Evolutionary conservation across 1,140 invertebrate genomes (phyloP).

Genomic region (Elysia chlorotica): DNA sequence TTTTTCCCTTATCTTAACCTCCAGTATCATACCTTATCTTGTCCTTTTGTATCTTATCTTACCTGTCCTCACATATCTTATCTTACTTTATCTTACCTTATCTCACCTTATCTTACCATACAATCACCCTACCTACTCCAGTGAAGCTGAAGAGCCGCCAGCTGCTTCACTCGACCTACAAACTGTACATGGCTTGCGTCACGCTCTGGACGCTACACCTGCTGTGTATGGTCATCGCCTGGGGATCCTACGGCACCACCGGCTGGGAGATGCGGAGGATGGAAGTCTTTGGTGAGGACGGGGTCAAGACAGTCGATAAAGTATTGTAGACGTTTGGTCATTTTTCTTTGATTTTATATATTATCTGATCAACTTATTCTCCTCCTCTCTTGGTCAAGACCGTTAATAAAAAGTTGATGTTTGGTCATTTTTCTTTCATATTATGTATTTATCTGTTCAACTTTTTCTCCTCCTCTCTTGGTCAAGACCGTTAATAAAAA

Average conservation of each 20-base stretch:
- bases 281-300: slow-evolving; percentile 70
- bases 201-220: slow-evolving; percentile 69
- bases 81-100: background rate
- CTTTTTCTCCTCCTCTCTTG: too few relatives aligned
- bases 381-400: too few relatives aligned
- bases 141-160: slow-evolving; percentile 76
- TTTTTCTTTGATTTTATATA: too few relatives aligned
- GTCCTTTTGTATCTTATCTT: background rate
- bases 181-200: slow-evolving; percentile 78
- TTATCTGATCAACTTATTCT: too few relatives aligned
- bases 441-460: too few relatives aligned
- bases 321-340: too few relatives aligned
- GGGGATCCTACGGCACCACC: slow-evolving; percentile 73
- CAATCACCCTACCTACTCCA: slow-evolving; percentile 42
- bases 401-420: too few relatives aligned
- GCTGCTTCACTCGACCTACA: slow-evolving; percentile 85
- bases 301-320: too few relatives aligned
- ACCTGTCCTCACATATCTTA: background rate
- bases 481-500: too few relatives aligned
- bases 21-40: too few relatives aligned
- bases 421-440: too few relatives aligned
- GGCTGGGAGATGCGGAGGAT: slow-evolving; percentile 68
- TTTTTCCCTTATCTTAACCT: too few relatives aligned
- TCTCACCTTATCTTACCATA: background rate
- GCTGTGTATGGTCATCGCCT: slow-evolving; percentile 70